These are phyloP conservation scores for Garra rufa DNA, from an alignment of 2,113 vertebrate genomes.

Conservation along the genomic window DNA sequence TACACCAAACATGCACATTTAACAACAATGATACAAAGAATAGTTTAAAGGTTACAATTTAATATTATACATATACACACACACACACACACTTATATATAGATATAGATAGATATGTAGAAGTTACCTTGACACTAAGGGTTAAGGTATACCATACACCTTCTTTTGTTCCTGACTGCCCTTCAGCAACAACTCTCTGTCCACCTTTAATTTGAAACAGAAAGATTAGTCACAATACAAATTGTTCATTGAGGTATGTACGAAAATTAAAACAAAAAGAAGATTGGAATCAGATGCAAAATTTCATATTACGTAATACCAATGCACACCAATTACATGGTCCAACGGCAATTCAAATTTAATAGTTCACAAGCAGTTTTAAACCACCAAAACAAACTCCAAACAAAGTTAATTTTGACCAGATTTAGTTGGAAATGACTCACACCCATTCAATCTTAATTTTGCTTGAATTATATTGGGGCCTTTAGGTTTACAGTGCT, in stretches of 20 bases:
- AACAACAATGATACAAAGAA: neutral
- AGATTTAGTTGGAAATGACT: neutral
- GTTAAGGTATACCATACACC: constrained; percentile 86
- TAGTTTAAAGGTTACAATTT: neutral
- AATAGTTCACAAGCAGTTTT: neutral
- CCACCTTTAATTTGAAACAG: constrained; percentile 40
- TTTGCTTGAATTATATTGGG: too few species aligned
- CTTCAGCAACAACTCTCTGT: constrained; percentile 76
- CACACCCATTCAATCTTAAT: too few species aligned
- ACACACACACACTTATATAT: too few species aligned
- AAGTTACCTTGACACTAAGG: constrained; percentile 81
- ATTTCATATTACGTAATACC: too few species aligned
- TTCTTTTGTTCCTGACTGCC: constrained; percentile 79
- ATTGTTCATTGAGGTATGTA: neutral
- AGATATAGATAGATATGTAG: neutral
- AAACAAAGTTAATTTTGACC: neutral
- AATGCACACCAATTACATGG: neutral
- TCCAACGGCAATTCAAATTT: neutral
- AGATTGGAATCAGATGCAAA: neutral
- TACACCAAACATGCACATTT: constrained; percentile 23
- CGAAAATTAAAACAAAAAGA: neutral
- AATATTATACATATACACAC: too few species aligned
- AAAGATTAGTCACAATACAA: constrained; percentile 16
- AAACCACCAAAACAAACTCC: neutral
- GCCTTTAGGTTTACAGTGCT: too few species aligned